phyloP scores from a whole-genome alignment of 30 jellyfish, hydroid and myxozoan genomes.

The Mastigias papua region DNA sequence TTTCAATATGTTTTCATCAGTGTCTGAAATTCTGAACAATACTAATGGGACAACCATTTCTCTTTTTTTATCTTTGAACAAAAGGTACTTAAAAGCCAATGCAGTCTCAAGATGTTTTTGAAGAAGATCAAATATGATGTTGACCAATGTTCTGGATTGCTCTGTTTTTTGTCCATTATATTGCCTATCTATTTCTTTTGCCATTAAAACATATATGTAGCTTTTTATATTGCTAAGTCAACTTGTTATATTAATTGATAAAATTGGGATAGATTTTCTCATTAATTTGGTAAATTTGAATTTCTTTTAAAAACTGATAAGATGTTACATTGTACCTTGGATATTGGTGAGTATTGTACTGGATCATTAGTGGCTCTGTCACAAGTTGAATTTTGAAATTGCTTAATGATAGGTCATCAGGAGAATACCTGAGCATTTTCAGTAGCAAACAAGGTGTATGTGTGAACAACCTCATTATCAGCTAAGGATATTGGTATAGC shows the following conservation, averaged over 20 bases:
- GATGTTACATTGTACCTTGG: too few relatives aligned
- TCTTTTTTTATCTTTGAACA: constrained; percentile 67
- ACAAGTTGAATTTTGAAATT: too few relatives aligned
- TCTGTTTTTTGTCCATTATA: background rate
- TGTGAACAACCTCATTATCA: too few relatives aligned
- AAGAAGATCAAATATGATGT: constrained; percentile 74
- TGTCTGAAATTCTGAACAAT: constrained; percentile 8
- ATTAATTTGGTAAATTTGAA: background rate
- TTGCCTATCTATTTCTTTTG: background rate
- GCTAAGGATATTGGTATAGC: too few relatives aligned
- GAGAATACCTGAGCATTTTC: too few relatives aligned
- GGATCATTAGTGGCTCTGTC: background rate
- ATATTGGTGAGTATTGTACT: background rate
- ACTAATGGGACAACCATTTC: constrained; percentile 62
- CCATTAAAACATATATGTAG: too few relatives aligned
- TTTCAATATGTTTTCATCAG: constrained; percentile 3
- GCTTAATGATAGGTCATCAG: too few relatives aligned
- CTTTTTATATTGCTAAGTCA: background rate
- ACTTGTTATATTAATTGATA: background rate
- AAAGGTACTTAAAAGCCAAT: constrained; percentile 64
- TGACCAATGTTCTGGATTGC: constrained; percentile 57
- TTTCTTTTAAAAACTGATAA: too few relatives aligned
- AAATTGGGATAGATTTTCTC: too few relatives aligned
- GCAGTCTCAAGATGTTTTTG: constrained; percentile 59
- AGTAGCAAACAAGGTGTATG: too few relatives aligned